Percentiles rank a stretch among this genome's conserved stretches.
Conservation (phyloP, 1,140 invertebrate genomes). For the Calliphora vicina region DNA sequence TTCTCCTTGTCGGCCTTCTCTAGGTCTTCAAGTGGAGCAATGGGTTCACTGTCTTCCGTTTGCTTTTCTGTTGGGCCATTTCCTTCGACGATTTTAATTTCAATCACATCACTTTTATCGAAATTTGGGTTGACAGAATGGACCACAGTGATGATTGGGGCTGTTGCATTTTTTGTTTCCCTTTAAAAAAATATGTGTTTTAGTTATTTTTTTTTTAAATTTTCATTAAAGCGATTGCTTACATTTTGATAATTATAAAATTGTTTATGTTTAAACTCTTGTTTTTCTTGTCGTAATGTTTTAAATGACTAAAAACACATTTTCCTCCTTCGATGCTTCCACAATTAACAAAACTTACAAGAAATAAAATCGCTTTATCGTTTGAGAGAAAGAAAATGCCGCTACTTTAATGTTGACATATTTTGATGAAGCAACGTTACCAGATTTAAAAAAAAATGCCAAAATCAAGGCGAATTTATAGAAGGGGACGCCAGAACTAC, state of each 20-base stretch:
- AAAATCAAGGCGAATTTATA: too few relatives aligned
- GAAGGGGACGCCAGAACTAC: too few relatives aligned
- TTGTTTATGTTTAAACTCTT: neutral
- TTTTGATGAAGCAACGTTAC: too few relatives aligned
- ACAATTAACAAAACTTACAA: neutral
- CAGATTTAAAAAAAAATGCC: too few relatives aligned
- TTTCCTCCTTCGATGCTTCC: neutral
- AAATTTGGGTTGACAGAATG: neutral
- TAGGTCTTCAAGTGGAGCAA: neutral
- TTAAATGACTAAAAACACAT: neutral
- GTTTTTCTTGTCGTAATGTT: too few relatives aligned
- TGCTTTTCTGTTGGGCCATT: neutral
- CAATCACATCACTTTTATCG: neutral
- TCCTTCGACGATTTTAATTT: neutral
- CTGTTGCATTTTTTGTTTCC: neutral
- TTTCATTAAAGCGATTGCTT: neutral
- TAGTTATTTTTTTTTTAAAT: neutral
- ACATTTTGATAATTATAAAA: neutral
- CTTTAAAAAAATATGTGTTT: neutral
- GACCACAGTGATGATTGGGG: neutral
- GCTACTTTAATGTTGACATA: neutral
- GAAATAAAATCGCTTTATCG: neutral
- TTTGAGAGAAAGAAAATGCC: neutral
- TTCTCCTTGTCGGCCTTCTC: neutral
- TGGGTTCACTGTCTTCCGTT: neutral